A percentile compares a stretch with the other conserved stretches of the same genome.
Conservation (phyloP, 2,888 invertebrate species). For the Marasmarcha lunaedactyla region DNA sequence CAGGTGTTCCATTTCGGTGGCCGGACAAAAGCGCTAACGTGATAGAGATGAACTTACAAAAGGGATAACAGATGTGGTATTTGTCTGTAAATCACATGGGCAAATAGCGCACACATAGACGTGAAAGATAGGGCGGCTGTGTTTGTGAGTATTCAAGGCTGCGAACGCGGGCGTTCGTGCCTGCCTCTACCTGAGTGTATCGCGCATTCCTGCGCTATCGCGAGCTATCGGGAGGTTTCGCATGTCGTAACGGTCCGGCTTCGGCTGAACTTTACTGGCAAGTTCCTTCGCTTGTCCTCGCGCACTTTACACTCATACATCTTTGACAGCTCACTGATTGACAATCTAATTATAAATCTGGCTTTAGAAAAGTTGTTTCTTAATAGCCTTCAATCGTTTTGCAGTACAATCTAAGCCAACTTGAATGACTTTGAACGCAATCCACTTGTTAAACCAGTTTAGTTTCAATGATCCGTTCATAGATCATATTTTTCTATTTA, state of each 20-base stretch:
- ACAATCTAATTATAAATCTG: conserved; percentile 47
- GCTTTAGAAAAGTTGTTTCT: conserved; percentile 24
- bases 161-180: conserved; percentile 22
- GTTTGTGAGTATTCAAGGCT: conserved; percentile 23
- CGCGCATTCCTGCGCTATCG: conserved; percentile 57
- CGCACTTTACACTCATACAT: conserved; percentile 26
- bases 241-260: conserved; percentile 46
- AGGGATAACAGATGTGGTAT: conserved; percentile 56
- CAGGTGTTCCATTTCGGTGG: conserved; percentile 44
- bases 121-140: conserved; percentile 9
- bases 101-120: conserved; percentile 46
- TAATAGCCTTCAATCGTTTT: conserved; percentile 27
- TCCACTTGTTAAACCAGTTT: conserved; percentile 4
- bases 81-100: conserved; percentile 62
- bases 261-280: conserved; percentile 28
- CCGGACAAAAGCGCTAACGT: conserved; percentile 52
- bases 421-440: conserved; percentile 3
- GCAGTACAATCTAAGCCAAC: background rate
- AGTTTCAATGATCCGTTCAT: conserved; percentile 3
- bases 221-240: conserved; percentile 39
- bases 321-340: conserved; percentile 34
- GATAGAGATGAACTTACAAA: conserved; percentile 46
- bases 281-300: conserved; percentile 27
- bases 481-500: too few relatives aligned
- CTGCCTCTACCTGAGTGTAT: conserved; percentile 36